Percentiles rank a stretch among this genome's conserved stretches.
phyloP scores from a whole-genome alignment of 1,140 invertebrate species.

The Planococcus citri region DNA sequence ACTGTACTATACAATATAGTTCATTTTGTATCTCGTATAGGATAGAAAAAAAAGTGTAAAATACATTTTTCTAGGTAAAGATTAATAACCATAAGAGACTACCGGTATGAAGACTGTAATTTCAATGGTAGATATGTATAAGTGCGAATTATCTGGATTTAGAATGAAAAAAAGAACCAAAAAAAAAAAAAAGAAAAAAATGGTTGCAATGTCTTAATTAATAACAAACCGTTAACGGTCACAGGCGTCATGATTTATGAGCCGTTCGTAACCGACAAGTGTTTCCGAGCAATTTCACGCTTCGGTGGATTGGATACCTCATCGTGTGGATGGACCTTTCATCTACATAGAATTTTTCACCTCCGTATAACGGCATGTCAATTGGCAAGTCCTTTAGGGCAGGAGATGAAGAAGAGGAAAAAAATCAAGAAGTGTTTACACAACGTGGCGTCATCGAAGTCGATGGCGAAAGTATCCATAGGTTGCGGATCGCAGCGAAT shows the following conservation, averaged over 20 bases:
- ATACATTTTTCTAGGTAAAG: too few species aligned
- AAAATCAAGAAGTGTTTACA: not conserved
- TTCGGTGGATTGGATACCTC: too few species aligned
- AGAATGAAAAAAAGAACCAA: too few species aligned
- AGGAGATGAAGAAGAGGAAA: too few species aligned
- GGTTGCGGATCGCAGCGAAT: not conserved
- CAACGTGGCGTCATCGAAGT: not conserved
- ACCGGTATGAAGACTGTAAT: not conserved
- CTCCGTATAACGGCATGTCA: not conserved
- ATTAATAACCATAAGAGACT: not conserved
- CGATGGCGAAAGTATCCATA: not conserved
- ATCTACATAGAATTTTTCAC: too few species aligned
- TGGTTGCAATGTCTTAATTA: slow-evolving; percentile 3
- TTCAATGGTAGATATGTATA: not conserved
- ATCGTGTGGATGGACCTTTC: too few species aligned
- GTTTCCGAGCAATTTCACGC: too few species aligned
- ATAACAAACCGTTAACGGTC: not conserved
- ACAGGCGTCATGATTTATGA: not conserved
- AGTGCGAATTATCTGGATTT: not conserved
- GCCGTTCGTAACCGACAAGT: too few species aligned
- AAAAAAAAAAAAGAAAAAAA: too few species aligned
- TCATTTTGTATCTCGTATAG: not conserved
- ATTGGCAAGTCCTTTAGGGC: too few species aligned
- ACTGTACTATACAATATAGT: too few species aligned
- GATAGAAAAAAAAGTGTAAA: not conserved